Conservation (phyloP, 2,113 vertebrate genomes). For the Azemiops feae region DNA sequence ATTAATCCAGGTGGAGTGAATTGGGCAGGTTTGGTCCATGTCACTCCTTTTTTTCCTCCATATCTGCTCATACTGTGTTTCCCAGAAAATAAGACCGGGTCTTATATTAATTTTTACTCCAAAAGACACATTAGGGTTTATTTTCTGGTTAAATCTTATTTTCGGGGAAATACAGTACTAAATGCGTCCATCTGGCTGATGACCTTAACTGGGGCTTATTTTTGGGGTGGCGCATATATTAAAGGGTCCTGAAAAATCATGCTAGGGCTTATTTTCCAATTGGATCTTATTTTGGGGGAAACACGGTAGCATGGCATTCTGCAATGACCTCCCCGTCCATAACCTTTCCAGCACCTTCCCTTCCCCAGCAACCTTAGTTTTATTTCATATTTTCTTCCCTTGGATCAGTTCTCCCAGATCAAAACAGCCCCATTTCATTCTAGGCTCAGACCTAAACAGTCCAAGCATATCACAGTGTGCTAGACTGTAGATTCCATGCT, state of each 20-base stretch:
- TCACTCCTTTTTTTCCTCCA: neutral
- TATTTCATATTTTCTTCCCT: neutral
- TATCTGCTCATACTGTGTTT: neutral
- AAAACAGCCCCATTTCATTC: neutral
- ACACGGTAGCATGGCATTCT: neutral
- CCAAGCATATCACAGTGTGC: neutral
- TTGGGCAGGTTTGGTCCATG: neutral
- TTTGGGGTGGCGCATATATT: too few relatives aligned
- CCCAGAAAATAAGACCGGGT: too few relatives aligned
- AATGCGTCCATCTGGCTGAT: too few relatives aligned
- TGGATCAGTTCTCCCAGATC: neutral
- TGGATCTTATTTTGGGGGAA: too few relatives aligned
- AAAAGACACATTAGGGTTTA: too few relatives aligned
- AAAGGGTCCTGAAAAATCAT: too few relatives aligned
- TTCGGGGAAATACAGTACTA: too few relatives aligned
- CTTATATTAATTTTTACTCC: too few relatives aligned
- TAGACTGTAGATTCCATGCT: neutral
- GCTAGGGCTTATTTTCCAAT: too few relatives aligned
- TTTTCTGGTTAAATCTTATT: too few relatives aligned
- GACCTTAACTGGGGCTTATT: too few relatives aligned
- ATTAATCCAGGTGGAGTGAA: neutral
- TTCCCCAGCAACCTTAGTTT: neutral
- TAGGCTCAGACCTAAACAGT: neutral
- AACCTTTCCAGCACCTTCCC: neutral
- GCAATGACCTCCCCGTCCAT: neutral